phyloP scores from a whole-genome alignment of 2,888 invertebrate genomes.

The Mythimna ferrago region DNA sequence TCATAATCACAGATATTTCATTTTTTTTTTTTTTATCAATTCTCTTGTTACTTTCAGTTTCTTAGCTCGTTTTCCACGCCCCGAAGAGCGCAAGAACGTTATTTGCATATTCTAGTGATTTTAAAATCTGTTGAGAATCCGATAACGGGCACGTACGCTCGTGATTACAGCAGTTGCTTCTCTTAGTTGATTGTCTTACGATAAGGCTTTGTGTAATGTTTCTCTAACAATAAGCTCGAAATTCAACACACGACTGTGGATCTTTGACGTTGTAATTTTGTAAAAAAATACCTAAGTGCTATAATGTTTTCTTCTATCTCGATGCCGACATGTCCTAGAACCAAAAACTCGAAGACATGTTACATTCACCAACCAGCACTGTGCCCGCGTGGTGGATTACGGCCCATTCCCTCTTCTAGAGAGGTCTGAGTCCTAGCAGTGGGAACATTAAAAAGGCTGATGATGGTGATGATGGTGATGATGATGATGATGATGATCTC shows the following conservation, averaged over 20 bases:
- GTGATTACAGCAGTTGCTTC: constrained; percentile 42
- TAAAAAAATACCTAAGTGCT: neutral
- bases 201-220: constrained; percentile 23
- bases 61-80: constrained; percentile 2
- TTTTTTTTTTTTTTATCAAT: constrained; percentile 7
- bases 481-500: no score
- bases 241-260: constrained; percentile 7
- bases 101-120: constrained; percentile 53
- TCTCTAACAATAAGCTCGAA: constrained; percentile 26
- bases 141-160: constrained; percentile 46
- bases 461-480: no score
- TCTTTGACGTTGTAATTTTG: neutral
- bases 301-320: no score
- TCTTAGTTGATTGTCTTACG: constrained; percentile 34
- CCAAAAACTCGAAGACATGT: no score
- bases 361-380: no score
- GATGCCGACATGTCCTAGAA: no score
- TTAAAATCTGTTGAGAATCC: constrained; percentile 51
- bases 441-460: no score
- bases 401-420: no score
- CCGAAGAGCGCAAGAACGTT: constrained; percentile 21
- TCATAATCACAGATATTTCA: neutral
- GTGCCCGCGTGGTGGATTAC: no score
- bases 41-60: neutral
- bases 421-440: no score